Percentiles rank a stretch among this genome's conserved stretches.
These are phyloP conservation scores for Tylochromis polylepis DNA, from an alignment of 2,113 vertebrate species.

Conservation along the genomic window DNA sequence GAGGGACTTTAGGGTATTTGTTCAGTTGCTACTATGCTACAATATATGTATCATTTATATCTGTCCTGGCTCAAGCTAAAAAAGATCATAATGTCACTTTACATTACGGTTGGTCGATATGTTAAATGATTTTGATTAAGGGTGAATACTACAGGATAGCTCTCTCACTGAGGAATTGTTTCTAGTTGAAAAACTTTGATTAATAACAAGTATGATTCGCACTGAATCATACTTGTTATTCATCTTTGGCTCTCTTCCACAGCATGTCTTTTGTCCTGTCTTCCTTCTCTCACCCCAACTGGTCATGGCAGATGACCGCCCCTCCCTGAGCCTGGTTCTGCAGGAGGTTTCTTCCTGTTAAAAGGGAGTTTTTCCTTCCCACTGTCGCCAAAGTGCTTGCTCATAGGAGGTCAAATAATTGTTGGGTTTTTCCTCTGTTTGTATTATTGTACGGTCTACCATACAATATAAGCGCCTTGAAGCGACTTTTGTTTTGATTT, in stretches of 20 bases:
- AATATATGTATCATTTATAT: not conserved
- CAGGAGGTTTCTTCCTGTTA: not conserved
- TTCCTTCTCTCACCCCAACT: not conserved
- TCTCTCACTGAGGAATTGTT: not conserved
- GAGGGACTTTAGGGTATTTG: not conserved
- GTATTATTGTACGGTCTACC: not conserved
- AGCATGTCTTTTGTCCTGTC: fast-evolving
- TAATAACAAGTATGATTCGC: not conserved
- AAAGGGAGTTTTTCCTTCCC: not conserved
- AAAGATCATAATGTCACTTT: not conserved
- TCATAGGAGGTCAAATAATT: not conserved
- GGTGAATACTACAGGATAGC: not conserved
- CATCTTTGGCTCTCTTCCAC: not conserved
- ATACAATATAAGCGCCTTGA: not conserved
- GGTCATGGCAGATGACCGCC: not conserved
- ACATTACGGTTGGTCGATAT: not conserved
- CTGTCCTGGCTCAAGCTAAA: not conserved
- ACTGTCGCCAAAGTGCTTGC: not conserved
- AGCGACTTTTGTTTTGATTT: not conserved
- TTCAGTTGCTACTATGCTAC: not conserved
- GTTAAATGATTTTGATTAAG: not conserved
- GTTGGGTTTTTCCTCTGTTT: not conserved
- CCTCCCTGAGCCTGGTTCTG: not conserved
- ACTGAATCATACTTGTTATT: not conserved
- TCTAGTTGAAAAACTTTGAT: not conserved